Conservation (phyloP, 2,888 invertebrate genomes). For the Choreutis nemorana region DNA sequence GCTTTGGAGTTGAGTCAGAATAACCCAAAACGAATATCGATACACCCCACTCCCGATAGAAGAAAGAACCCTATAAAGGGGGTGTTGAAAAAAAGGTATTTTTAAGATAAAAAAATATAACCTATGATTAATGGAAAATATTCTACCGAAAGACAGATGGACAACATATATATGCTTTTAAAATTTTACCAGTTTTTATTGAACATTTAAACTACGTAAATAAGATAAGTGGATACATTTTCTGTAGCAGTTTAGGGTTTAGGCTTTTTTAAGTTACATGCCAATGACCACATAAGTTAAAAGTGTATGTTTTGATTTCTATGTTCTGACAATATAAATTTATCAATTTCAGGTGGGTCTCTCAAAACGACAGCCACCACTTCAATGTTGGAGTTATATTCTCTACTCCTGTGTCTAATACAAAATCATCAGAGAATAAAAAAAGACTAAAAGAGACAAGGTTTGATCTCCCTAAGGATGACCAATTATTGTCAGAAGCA, state of each 20-base stretch:
- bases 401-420: constrained; percentile 75
- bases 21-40: constrained; percentile 71
- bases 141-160: too few relatives aligned
- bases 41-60: constrained; percentile 55
- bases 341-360: constrained; percentile 50
- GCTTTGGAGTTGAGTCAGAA: constrained; percentile 72
- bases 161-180: too few relatives aligned
- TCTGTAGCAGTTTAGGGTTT: too few relatives aligned
- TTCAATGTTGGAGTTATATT: constrained; percentile 76
- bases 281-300: too few relatives aligned
- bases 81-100: constrained; percentile 67
- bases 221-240: neutral
- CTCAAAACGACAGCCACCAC: constrained; percentile 68
- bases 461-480: constrained; percentile 67
- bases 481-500: constrained; percentile 34
- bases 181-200: neutral
- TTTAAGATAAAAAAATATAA: too few relatives aligned
- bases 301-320: too few relatives aligned
- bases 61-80: constrained; percentile 63
- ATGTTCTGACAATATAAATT: too few relatives aligned
- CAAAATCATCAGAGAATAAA: constrained; percentile 39
- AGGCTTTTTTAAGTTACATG: too few relatives aligned
- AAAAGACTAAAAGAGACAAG: constrained; percentile 66
- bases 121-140: too few relatives aligned
- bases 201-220: too few relatives aligned